phyloP scores from a whole-genome alignment of 1,140 invertebrate genomes.

The Procambarus virginalis region DNA sequence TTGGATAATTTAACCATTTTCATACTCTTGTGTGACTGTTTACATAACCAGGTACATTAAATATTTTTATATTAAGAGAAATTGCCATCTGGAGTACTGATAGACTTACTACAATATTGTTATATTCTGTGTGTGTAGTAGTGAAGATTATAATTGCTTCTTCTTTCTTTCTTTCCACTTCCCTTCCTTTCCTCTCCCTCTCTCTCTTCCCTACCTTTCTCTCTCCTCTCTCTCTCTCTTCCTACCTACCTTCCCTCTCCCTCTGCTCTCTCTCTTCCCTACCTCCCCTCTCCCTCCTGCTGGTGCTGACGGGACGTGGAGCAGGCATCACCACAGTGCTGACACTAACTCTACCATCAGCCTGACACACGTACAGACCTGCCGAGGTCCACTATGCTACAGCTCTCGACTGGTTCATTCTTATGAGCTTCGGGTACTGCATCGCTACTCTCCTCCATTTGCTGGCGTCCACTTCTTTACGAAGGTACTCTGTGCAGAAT shows the following conservation, averaged over 20 bases:
- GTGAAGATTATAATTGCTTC: too few species aligned
- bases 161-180: neutral
- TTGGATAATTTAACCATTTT: too few species aligned
- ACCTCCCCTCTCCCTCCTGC: neutral
- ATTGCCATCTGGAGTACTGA: too few species aligned
- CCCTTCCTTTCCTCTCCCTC: neutral
- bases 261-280: neutral
- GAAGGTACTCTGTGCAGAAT: conserved; percentile 81
- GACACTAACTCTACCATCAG: conserved; percentile 93
- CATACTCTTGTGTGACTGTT: too few species aligned
- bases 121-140: too few species aligned
- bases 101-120: too few species aligned
- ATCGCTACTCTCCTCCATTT: conserved; percentile 94
- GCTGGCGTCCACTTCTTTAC: conserved; percentile 96
- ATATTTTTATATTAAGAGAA: too few species aligned
- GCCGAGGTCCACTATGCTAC: conserved; percentile 93
- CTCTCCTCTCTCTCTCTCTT: neutral
- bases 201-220: neutral
- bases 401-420: conserved; percentile 92
- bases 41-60: too few species aligned
- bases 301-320: neutral
- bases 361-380: conserved; percentile 90
- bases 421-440: conserved; percentile 95
- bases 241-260: neutral
- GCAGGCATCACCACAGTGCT: conserved; percentile 92